Evolutionary conservation across 1,140 invertebrate genomes (phyloP), one percentile per base, ranked within the genome.

Genomic region (Drosophila malerkotliana): DNA sequence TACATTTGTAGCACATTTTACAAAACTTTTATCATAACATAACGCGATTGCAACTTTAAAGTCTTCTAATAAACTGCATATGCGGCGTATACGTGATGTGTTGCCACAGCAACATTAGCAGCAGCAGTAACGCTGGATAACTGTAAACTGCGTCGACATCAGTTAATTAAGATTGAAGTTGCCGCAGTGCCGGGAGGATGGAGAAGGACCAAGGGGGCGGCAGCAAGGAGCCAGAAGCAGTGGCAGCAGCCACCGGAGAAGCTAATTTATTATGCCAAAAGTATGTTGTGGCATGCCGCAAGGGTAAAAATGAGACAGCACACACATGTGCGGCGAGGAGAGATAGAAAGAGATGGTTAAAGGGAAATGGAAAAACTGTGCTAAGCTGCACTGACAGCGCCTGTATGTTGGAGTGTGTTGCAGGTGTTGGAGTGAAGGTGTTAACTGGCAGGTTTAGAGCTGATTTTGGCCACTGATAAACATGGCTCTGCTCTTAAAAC

Each of bases 81-180:
- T 58, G 74, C 52, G 56, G 52, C 74, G 72, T 77, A 77, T 77
- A 77, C 74, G 56, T 77, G 64, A 77, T 77, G 62, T 77, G 67
- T 72, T 59, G 55, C 55, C 64, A 52, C 32, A 60, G 56, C 37
- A 45, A 55, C 49, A 48, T 37, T 49, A n/a, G 41, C 37, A 39
- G 24, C 5, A 48, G 49, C 52, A 26, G 30, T 28, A 9, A 52
- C 45, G 58, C 72, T 61, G 72, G 72, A 80, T 62, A 66, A 80
- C 77, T 85, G 80, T 62, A 80, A 84, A 77, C 80, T 87, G 81
- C 81, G 81, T 81, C 72, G 73, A 76, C 73, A 75, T 68, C 77
- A 87, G 82, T 76, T 85, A 85, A 85, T 85, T 85, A 85, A 87
- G 81, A 85, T 85, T 87, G 82, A 85, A 85, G 81, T 78, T 87